Evolutionary conservation across 2,113 vertebrate species (phyloP), one percentile per base, ranked within the genome.

Genomic region (Rostratula benghalensis): DNA sequence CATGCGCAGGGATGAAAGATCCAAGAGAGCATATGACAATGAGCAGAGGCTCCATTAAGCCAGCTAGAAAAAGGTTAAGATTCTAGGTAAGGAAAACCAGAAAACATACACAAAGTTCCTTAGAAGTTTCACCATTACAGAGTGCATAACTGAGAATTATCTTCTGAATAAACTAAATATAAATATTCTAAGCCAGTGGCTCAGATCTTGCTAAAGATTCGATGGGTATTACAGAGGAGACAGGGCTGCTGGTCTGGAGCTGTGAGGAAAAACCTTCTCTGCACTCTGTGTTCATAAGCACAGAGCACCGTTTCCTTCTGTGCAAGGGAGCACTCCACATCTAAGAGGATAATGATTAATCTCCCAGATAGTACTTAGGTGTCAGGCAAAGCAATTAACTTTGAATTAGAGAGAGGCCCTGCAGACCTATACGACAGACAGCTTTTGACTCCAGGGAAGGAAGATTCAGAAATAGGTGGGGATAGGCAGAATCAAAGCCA

Each of bases 261-360:
- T 43, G 15, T 1, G 10, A 54, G 39, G 28, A 53, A 70, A 89
- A 84, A 24, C 48, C 46, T 87, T 22, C 51, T 22, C 50, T 6
- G 10, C 31, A 5, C 39, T 39, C 61, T 37, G 57, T 0, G 0
- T 37, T 78, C n/a, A 14, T 45, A 91, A 78, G 61, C 61, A 27
- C 16, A 7, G 57, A 82, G 74, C 41, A 45, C 35, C 21, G 13
- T 11, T 89, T 60, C 35, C 61, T 82, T 77, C 84, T n/a, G 39
- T 75, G 43, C 80, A 83, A 95, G 43, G 77, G 76, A 94, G 80
- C 77, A 87, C 81, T 87, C 81, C 83, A 56, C 61, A 82, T 75
- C 83, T 48, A 79, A 84, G 74, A 94, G 53, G 65, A 89, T 73
- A 95, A 95, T 53, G 83, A 93, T 95, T 89, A 95, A 89, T 61